Conservation (phyloP, 2,113 vertebrate species). For the Dipodomys merriami region DNA sequence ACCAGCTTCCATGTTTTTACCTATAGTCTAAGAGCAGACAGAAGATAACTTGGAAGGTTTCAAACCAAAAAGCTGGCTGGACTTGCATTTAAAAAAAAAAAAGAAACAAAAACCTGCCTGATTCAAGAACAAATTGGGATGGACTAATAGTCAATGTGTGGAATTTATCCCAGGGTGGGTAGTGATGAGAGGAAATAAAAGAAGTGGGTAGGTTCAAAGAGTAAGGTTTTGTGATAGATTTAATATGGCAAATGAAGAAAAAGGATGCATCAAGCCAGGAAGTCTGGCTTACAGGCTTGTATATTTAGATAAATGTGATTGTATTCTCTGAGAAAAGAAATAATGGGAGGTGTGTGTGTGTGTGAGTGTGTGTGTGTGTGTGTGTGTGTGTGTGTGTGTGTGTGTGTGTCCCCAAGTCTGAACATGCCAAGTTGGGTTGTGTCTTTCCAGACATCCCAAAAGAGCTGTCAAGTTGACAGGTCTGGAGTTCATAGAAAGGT, state of each 20-base stretch:
- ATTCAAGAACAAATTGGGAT: neutral
- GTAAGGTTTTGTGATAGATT: too few species aligned
- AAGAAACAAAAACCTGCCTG: neutral
- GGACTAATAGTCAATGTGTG: neutral
- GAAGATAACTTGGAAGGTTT: neutral
- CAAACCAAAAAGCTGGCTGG: neutral
- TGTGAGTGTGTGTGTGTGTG: too few species aligned
- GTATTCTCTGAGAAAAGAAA: neutral
- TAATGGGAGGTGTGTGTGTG: too few species aligned
- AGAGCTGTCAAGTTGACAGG: neutral
- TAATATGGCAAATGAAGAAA: neutral
- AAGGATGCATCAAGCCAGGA: neutral
- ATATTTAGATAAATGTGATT: neutral
- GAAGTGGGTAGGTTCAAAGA: neutral
- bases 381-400: too few species aligned
- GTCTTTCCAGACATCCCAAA: neutral
- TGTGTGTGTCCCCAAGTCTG: too few species aligned
- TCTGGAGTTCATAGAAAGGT: neutral
- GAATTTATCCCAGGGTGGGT: neutral
- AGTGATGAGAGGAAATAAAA: neutral
- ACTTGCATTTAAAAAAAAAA: neutral
- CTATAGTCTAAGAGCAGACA: conserved; percentile 33
- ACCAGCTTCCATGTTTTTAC: neutral
- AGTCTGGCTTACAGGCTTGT: neutral
- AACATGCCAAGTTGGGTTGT: neutral